Base-by-base conservation (phyloP, 1,140 invertebrate genomes). In the Lasaia peninsularis region DNA sequence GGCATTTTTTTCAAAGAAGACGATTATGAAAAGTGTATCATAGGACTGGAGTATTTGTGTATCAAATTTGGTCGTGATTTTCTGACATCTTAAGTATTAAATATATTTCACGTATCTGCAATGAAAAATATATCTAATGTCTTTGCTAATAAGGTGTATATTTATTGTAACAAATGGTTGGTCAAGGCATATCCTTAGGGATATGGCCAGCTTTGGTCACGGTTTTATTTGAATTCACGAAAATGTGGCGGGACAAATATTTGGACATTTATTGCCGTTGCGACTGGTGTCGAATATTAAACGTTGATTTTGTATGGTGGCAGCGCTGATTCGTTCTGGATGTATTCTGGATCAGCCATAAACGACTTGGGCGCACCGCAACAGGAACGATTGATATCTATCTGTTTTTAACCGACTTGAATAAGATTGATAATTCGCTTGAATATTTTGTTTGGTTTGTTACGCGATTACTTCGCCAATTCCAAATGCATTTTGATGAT, bases 211-310 rank as follows among this genome's bases (percentile, higher is more conserved):
- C 60, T 86, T 85, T 82, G 77, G 85, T 81, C 73, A 88, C 73
- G 80, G 80, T 83, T 80, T 85, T 86, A 85, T 84, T 85, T 81
- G 80, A 81, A 86, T 85, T 75, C 71, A 67, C 70, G 66, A 65
- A 75, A 84, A 81, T 79, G 70, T 69, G 63, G 68, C 76, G 72
- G 74, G 75, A 87, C 80, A 87, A 87, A 87, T 87, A 88, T 88
- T 88, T 88, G 74, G 79, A 88, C 82, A 77, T 86, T 81, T 85
- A 88, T 88, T 84, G 74, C 69, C 52, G 69, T 71, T 63, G 68
- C 48, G 69, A 53, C 71, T 71, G 76, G 80, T 81, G 82, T 79
- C 73, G 85, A 81, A 88, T 88, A 86, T 80, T 78, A 86, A 86
- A 77, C 71, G 77, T 70, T 73, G 66, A 57, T 80, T 74, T 79